Conservation (phyloP, 2,113 vertebrate genomes). For the Rhizomys pruinosus region DNA sequence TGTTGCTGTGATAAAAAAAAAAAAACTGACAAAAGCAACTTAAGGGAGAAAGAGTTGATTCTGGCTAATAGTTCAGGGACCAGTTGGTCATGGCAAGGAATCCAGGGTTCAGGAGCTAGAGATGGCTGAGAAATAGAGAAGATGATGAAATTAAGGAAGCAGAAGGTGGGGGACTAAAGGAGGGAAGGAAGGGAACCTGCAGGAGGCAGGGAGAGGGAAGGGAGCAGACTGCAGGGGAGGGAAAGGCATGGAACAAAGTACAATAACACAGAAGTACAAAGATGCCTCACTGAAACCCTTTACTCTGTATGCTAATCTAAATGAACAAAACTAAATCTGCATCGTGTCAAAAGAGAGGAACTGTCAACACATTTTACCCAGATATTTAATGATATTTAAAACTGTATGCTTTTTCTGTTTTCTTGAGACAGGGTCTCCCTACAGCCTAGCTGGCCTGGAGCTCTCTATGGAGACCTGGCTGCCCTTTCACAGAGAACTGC, state of each 20-base stretch:
- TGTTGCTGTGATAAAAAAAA: not conserved
- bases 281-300: not conserved
- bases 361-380: constrained; percentile 48
- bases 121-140: not conserved
- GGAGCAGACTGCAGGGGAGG: not conserved
- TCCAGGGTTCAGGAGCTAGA: not conserved
- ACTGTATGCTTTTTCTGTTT: not conserved
- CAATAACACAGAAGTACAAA: not conserved
- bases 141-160: not conserved
- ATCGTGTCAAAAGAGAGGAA: not conserved
- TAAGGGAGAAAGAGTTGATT: not conserved
- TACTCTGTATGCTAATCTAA: not conserved
- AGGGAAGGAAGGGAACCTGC: not conserved
- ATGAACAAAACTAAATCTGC: not conserved
- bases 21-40: not conserved
- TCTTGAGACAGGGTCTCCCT: no score
- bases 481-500: no score
- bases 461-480: no score
- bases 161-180: not conserved
- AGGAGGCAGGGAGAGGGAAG: not conserved
- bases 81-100: not conserved
- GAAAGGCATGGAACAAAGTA: not conserved
- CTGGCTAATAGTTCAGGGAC: not conserved
- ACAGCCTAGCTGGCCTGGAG: no score
- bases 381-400: constrained; percentile 54